These are phyloP conservation scores for Oophaga pumilio DNA, from an alignment of 2,113 vertebrate species.

Conservation along the genomic window DNA sequence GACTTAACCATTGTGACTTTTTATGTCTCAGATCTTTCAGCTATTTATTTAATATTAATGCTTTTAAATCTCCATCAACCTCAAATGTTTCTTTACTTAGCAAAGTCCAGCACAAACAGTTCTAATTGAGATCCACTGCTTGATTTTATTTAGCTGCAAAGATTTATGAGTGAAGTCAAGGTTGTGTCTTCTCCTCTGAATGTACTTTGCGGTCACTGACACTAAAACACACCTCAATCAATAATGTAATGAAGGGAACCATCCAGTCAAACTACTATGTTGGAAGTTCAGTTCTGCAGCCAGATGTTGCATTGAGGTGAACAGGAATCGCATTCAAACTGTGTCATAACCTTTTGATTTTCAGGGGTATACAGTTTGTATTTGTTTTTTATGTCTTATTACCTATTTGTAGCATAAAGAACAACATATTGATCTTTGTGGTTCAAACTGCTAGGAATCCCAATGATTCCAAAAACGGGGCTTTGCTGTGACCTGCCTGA, in stretches of 20 bases:
- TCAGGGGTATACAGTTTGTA: no score
- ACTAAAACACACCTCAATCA: neutral
- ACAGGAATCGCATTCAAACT: no score
- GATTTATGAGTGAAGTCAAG: neutral
- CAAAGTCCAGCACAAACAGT: neutral
- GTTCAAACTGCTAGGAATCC: no score
- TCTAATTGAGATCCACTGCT: neutral
- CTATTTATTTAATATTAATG: conserved; percentile 6
- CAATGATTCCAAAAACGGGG: no score
- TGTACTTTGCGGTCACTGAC: neutral
- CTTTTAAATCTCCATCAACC: neutral
- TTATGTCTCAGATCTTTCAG: neutral
- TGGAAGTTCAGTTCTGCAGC: no score
- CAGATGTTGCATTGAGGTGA: neutral
- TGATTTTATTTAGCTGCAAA: neutral
- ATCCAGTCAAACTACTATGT: no score
- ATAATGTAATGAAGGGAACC: neutral
- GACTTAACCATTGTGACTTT: neutral
- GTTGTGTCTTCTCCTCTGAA: neutral
- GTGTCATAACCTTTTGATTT: no score
- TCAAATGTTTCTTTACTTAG: conserved; percentile 28
- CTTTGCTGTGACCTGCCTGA: no score
- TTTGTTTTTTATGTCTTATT: no score
- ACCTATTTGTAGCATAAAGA: no score
- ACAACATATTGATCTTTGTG: no score